Evolutionary conservation across 2,113 vertebrate genomes (phyloP), one percentile per base, ranked within the genome.

Genomic region (Bombycilla garrulus): DNA sequence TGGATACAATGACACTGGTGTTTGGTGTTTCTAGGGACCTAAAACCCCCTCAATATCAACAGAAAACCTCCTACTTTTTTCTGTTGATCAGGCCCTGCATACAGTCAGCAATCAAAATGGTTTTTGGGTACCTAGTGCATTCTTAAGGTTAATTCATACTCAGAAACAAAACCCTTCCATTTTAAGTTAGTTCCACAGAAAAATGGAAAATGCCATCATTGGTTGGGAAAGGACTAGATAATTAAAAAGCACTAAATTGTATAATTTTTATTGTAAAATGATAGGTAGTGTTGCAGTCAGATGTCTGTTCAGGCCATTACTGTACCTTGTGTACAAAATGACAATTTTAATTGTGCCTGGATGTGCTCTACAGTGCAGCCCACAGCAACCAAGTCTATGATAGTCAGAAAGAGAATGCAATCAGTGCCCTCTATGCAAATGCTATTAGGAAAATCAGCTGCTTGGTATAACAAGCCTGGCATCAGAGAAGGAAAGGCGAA

Each of bases 391-490:
- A 28, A 35, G 38, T 24, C n/a, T 65, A 4, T 51, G 29, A 25
- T 2, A 57, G n/a, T 29, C 57, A 73, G 50, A 78, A n/a, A 60
- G 12, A 64, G 65, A 88, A 95, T 48, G 33, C 26, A 95, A 54
- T 58, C 94, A 94, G 57, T 62, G 72, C 61, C 54, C 65, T 22
- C 11, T 57, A 85, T 92, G 73, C 77, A 62, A 83, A 42, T 84
- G 21, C 71, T 62, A 80, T 62, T 94, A 80, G 94, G 74, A 73
- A 90, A 96, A 93, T 90, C 60, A 81, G 81, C 83, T 82, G 31
- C 79, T 90, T 53, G 48, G 81, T 88, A 96, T 97, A 97, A 92
- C 31, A 78, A 95, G 65, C 35, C 82, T 36, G 38, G 81, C 44
- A 66, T 67, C 91, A 90, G 76, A 81, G 47, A 72, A 81, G 64